Evolutionary conservation across 2,888 invertebrate genomes (phyloP).

Genomic region (Drosophila falleni): DNA sequence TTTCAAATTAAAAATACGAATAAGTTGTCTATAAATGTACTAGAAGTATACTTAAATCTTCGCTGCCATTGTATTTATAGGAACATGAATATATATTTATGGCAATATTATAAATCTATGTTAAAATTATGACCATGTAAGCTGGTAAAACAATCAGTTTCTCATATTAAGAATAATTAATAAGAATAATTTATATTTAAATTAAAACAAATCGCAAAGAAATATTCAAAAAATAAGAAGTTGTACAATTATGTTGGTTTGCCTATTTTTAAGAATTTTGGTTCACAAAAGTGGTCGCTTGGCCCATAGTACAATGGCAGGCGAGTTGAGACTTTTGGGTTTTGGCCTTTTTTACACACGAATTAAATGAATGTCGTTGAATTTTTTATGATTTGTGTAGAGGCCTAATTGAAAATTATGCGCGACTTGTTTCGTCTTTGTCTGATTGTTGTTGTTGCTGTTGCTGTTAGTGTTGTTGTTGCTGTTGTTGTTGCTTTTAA

Average conservation of each 20-base stretch:
- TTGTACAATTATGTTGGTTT: no score
- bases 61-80: neutral
- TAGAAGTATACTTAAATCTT: neutral
- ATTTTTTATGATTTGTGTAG: conserved; percentile 68
- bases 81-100: neutral
- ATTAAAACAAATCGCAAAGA: no score
- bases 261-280: neutral
- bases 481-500: conserved; percentile 50
- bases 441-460: conserved; percentile 10
- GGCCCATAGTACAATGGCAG: neutral
- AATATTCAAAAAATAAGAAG: neutral
- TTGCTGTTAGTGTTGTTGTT: conserved; percentile 26
- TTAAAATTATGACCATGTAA: no score
- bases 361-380: conserved; percentile 76
- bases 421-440: conserved; percentile 37
- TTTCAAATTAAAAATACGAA: no score
- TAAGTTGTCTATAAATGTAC: no score
- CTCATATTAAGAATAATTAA: no score
- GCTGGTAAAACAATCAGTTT: no score
- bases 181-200: no score
- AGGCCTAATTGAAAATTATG: conserved; percentile 79
- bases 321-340: conserved; percentile 1
- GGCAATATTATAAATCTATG: no score
- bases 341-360: conserved; percentile 42
- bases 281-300: no score